A percentile compares a stretch with the other conserved stretches of the same genome.
phyloP scores from a whole-genome alignment of 1,140 invertebrate species.

The Schmidtea mediterranea region DNA sequence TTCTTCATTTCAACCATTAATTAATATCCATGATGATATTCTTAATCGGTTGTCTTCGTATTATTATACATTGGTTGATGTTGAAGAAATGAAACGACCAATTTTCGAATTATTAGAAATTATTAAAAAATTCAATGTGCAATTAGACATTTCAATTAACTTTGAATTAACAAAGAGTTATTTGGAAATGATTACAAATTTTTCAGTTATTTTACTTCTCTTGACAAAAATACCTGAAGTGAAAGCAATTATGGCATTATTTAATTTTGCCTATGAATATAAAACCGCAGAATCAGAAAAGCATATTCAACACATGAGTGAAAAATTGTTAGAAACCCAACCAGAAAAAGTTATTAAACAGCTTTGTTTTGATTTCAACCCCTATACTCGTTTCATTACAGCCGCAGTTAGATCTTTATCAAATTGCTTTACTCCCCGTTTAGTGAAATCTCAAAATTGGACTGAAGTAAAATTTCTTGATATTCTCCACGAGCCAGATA shows the following conservation, averaged over 20 bases:
- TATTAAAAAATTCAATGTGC: background rate
- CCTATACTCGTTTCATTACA: background rate
- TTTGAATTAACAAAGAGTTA: conserved; percentile 86
- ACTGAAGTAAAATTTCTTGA: background rate
- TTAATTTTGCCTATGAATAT: conserved; percentile 88
- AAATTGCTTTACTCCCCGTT: background rate
- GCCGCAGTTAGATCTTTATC: background rate
- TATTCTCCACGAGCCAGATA: background rate
- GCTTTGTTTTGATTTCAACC: background rate
- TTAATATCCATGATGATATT: conserved; percentile 43
- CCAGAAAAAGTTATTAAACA: conserved; percentile 27
- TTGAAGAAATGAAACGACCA: conserved; percentile 61
- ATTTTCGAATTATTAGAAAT: background rate
- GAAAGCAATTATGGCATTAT: conserved; percentile 78
- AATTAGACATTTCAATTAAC: conserved; percentile 38
- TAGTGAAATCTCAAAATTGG: conserved; percentile 2
- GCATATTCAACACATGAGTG: conserved; percentile 69
- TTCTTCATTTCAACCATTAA: background rate
- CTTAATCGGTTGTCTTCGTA: conserved; percentile 82
- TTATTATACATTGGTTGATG: conserved; percentile 97
- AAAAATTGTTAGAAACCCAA: conserved; percentile 94
- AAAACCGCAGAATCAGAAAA: conserved; percentile 58
- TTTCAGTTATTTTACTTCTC: conserved; percentile 78
- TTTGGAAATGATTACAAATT: conserved; percentile 68
- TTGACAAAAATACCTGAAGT: conserved; percentile 81